phyloP scores from a whole-genome alignment of 2,113 vertebrate genomes.

The Alethe diademata region DNA sequence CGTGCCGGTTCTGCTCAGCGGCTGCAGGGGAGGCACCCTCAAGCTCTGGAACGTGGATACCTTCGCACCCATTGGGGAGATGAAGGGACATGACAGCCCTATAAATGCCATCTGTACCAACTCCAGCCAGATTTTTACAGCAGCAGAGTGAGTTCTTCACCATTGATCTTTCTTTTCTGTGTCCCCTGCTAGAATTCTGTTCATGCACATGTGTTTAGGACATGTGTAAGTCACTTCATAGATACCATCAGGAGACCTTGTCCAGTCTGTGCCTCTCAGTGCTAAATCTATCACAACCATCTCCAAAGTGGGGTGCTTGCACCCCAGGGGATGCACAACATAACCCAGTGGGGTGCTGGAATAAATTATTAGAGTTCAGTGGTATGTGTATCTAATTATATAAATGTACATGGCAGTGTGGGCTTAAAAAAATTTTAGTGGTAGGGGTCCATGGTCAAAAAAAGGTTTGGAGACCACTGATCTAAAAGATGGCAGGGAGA shows the following conservation, averaged over 20 bases:
- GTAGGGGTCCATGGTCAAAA: background rate
- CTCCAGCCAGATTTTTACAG: constrained; percentile 90
- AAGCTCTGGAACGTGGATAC: constrained; percentile 90
- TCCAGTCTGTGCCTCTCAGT: background rate
- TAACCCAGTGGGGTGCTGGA: background rate
- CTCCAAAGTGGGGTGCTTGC: background rate
- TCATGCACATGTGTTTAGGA: background rate
- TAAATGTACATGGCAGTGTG: background rate
- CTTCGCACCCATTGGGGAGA: constrained; percentile 81
- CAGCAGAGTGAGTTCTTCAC: constrained; percentile 87
- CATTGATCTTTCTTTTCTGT: background rate
- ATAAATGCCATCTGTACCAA: constrained; percentile 92
- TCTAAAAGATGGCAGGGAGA: background rate
- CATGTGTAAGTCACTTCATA: background rate
- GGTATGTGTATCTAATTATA: background rate
- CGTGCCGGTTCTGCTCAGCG: constrained; percentile 81
- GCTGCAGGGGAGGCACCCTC: constrained; percentile 88
- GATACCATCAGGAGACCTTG: background rate
- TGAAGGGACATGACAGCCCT: constrained; percentile 90
- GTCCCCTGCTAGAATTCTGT: background rate
- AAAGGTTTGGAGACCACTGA: background rate
- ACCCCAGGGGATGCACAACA: background rate
- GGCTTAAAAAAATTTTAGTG: background rate
- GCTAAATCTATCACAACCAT: background rate
- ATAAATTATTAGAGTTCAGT: background rate